A percentile compares a stretch with the other conserved stretches of the same genome.
phyloP scores from a whole-genome alignment of 1,140 invertebrate genomes.

The Vanessa tameamea region DNA sequence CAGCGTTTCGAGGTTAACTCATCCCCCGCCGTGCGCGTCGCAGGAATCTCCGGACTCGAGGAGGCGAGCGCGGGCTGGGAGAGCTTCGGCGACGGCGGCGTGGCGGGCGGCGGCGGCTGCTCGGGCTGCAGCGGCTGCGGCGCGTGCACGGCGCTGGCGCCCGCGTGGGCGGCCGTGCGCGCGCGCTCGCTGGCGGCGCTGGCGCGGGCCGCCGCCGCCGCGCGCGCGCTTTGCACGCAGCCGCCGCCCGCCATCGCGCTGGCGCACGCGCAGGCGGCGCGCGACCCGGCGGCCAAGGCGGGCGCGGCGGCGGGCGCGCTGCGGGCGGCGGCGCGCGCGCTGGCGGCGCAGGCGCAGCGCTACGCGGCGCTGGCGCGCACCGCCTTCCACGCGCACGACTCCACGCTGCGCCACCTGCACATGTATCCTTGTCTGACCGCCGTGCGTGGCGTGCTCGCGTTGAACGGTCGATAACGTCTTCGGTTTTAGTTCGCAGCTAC shows the following conservation, averaged over 20 bases:
- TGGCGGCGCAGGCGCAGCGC: constrained; percentile 87
- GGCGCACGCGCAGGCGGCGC: constrained; percentile 90
- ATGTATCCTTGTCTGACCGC: constrained; percentile 75
- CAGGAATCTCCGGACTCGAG: constrained; percentile 57
- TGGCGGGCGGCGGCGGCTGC: constrained; percentile 88
- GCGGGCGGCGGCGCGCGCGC: constrained; percentile 88
- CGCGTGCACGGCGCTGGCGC: constrained; percentile 69
- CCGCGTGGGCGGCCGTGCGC: constrained; percentile 91
- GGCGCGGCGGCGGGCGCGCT: constrained; percentile 88
- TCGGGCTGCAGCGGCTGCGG: constrained; percentile 76
- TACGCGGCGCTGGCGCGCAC: constrained; percentile 93
- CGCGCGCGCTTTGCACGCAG: constrained; percentile 91
- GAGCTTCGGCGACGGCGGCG: constrained; percentile 78
- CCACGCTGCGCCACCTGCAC: constrained; percentile 90
- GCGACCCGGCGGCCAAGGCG: constrained; percentile 93
- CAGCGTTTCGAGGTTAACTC: no score
- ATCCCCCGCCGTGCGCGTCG: no score
- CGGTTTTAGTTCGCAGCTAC: no score
- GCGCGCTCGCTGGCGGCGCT: constrained; percentile 88
- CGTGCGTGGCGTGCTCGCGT: no score
- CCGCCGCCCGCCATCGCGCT: constrained; percentile 95
- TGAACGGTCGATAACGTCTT: no score
- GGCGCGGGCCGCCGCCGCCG: constrained; percentile 87
- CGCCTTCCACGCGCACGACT: constrained; percentile 95
- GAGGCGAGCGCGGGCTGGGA: constrained; percentile 53